A percentile compares a stretch with the other conserved stretches of the same genome.
Evolutionary conservation across 2,113 vertebrate species (phyloP).

Genomic region (Brachyistius frenatus): DNA sequence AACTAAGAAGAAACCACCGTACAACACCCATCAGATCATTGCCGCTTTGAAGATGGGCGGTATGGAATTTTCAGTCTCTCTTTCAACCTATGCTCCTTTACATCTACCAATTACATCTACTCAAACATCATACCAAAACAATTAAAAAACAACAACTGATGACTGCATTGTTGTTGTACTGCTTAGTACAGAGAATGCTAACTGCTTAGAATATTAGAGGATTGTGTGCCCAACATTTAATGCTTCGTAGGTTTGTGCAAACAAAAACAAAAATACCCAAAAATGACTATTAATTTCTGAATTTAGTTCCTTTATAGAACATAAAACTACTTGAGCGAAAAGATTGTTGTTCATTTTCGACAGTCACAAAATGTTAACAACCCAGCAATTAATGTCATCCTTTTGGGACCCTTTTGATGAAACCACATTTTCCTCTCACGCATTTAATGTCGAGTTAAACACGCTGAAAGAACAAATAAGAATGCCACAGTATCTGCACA

Average conservation of each 20-base stretch:
- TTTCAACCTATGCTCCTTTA: constrained; percentile 7
- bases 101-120: constrained; percentile 17
- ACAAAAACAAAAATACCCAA: not conserved
- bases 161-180: not conserved
- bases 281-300: not conserved
- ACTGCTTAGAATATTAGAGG: not conserved
- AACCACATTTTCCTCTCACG: not conserved
- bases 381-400: not conserved
- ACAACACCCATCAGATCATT: not conserved
- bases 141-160: constrained; percentile 3
- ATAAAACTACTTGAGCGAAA: not conserved
- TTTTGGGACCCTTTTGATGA: not conserved
- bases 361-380: not conserved
- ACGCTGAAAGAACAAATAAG: not conserved
- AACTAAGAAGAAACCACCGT: not conserved
- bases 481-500: too few relatives aligned
- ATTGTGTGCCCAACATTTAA: constrained; percentile 1
- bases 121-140: not conserved
- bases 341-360: constrained; percentile 6
- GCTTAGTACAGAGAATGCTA: not conserved
- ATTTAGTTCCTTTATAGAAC: not conserved
- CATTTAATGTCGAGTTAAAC: not conserved
- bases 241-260: not conserved
- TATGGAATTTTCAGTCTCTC: not conserved
- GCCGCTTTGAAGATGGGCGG: not conserved